Evolutionary conservation across 2,113 vertebrate genomes (phyloP).

Genomic region (Cathartes aura): DNA sequence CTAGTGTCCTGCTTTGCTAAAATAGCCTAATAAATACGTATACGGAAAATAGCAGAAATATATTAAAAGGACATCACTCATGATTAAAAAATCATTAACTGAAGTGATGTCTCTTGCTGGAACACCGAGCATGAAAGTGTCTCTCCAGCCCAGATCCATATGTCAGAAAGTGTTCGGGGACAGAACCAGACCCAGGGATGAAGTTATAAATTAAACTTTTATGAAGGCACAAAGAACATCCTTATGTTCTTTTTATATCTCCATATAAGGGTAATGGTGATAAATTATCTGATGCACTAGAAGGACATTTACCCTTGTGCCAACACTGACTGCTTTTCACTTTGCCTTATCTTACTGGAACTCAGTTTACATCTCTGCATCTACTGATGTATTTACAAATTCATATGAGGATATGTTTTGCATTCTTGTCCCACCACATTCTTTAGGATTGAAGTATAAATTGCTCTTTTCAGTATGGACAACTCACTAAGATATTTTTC

Average conservation of each 20-base stretch:
- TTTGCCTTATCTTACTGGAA: background rate
- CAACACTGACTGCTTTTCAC: background rate
- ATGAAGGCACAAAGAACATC: background rate
- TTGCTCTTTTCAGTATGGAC: background rate
- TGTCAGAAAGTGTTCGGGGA: background rate
- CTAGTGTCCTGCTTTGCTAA: background rate
- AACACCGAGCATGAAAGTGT: background rate
- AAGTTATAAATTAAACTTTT: slow-evolving; percentile 7
- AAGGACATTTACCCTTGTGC: background rate
- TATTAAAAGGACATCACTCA: background rate
- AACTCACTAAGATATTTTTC: background rate
- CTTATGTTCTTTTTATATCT: background rate
- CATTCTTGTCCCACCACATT: background rate
- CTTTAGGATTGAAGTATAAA: background rate
- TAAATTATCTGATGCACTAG: background rate
- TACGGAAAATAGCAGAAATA: background rate
- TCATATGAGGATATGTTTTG: background rate
- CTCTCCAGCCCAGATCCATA: background rate
- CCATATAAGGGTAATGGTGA: background rate
- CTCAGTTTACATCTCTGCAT: background rate
- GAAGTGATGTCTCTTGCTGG: background rate
- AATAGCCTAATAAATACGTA: background rate
- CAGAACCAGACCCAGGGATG: background rate
- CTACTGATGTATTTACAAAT: background rate
- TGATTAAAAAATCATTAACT: background rate